These are phyloP conservation scores for Tetheella fluctuosa DNA, from an alignment of 2,888 invertebrate genomes.

Conservation along the genomic window DNA sequence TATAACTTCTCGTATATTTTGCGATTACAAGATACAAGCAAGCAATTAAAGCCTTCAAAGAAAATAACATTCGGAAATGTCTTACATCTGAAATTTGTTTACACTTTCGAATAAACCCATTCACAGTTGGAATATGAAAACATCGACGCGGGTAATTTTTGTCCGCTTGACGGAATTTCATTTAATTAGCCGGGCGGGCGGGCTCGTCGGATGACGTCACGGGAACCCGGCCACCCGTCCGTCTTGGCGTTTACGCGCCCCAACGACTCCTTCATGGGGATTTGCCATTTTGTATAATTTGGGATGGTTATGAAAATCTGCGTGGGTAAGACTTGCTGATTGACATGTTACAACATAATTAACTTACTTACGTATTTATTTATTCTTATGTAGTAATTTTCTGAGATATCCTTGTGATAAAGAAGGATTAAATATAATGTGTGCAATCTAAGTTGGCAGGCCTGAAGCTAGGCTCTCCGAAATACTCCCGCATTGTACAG, in stretches of 20 bases:
- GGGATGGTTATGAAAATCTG: slow-evolving; percentile 7
- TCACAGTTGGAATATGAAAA: slow-evolving; percentile 56
- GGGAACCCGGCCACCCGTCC: slow-evolving; percentile 46
- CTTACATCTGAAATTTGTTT: neutral
- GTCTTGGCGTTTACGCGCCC: slow-evolving; percentile 45
- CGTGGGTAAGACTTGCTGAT: neutral
- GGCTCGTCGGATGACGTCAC: slow-evolving; percentile 35
- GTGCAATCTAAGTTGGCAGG: too few species aligned
- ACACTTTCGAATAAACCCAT: slow-evolving; percentile 37
- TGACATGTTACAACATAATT: too few species aligned
- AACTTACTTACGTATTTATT: neutral
- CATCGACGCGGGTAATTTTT: slow-evolving; percentile 54
- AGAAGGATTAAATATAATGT: too few species aligned
- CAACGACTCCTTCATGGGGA: slow-evolving; percentile 41
- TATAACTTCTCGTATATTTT: too few species aligned
- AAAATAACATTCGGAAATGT: neutral
- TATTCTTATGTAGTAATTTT: too few species aligned
- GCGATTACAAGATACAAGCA: too few species aligned
- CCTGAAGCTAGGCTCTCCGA: too few species aligned
- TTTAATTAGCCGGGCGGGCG: slow-evolving; percentile 63
- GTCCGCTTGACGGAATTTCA: slow-evolving; percentile 60
- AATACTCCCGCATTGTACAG: too few species aligned
- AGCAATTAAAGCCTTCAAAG: too few species aligned
- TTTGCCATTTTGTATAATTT: slow-evolving; percentile 24
- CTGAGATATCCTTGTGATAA: too few species aligned